Base-by-base conservation (phyloP, 2,888 invertebrate genomes). In the Drosophila koepferae region DNA sequence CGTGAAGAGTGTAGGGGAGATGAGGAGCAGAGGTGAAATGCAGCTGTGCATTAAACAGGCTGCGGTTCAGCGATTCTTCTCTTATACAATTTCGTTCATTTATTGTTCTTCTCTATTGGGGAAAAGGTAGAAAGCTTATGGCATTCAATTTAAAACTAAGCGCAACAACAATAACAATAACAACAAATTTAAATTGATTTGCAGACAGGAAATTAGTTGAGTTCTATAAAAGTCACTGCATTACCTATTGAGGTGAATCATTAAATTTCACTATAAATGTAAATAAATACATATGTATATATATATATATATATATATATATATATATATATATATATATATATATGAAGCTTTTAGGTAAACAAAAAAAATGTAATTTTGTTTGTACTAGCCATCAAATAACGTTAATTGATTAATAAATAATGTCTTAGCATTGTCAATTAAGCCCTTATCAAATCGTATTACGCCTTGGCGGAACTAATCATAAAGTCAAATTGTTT, bases 191-290 rank as follows among this genome's bases (percentile, higher is more conserved):
- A 12, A 74, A 67, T 60, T 66, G 53, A 68, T 67, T 72, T 81
- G 69, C 55, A 61, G 44, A 82, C 83, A 84, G 83, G 83, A 84
- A 84, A 84, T 84, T 85, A 76, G 64, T 56, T 84, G 60, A 34
- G 51, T 49, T 56, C 38, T 41, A 56, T 55, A 46, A 61, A 62
- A 58, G 48, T 23, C 7, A 61, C 44, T 58, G 66, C 28, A 46
- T 64, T 62, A 16, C 36, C 38, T 20, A 61, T 20, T 40, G 63
- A 48, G 36, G 12, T 60, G 34, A 58, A 46, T 56, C 60, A 40
- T 59, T 60, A 55, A 49, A 12, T 54, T 10, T 31, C 10, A 41
- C 41, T 31, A 40, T 18, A 55, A 40, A 55, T 18, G 20, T 3
- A 53, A 12, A 14, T 36, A 14, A 0, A 20, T 53, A n/a, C n/a